Conservation (phyloP, 2,113 vertebrate genomes). For the Entomyzon cyanotis region DNA sequence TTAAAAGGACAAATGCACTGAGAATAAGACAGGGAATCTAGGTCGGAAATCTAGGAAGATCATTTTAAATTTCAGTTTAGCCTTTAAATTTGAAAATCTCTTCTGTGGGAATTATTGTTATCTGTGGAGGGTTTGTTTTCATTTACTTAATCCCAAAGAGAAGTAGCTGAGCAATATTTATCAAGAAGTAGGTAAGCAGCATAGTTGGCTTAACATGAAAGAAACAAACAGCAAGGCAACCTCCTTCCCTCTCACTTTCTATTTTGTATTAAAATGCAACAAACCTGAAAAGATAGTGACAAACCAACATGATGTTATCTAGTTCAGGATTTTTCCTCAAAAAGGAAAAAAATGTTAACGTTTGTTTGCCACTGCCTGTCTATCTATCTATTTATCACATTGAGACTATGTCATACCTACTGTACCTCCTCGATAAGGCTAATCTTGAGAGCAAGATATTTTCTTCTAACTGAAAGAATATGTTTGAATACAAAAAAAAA, state of each 20-base stretch:
- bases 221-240: neutral
- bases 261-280: conserved; percentile 36
- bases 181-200: neutral
- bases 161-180: conserved; percentile 2
- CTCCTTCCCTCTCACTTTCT: conserved; percentile 12
- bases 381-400: conserved; percentile 3
- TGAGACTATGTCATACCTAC: neutral
- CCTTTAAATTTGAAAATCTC: conserved; percentile 46
- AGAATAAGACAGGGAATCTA: conserved; percentile 62
- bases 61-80: conserved; percentile 45
- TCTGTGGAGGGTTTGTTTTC: neutral
- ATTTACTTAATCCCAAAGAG: conserved; percentile 14
- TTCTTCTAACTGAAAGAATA: neutral
- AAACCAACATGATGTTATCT: neutral
- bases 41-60: conserved; percentile 65
- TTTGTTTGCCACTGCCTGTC: neutral
- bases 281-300: conserved; percentile 32
- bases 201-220: neutral
- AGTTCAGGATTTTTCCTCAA: neutral
- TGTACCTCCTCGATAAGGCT: neutral
- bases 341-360: neutral
- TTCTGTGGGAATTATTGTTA: conserved; percentile 45
- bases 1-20: conserved; percentile 78
- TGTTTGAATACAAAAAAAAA: neutral
- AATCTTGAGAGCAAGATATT: conserved; percentile 4